Evolutionary conservation across 1,140 invertebrate species (phyloP).

Genomic region (Cephus cinctus): DNA sequence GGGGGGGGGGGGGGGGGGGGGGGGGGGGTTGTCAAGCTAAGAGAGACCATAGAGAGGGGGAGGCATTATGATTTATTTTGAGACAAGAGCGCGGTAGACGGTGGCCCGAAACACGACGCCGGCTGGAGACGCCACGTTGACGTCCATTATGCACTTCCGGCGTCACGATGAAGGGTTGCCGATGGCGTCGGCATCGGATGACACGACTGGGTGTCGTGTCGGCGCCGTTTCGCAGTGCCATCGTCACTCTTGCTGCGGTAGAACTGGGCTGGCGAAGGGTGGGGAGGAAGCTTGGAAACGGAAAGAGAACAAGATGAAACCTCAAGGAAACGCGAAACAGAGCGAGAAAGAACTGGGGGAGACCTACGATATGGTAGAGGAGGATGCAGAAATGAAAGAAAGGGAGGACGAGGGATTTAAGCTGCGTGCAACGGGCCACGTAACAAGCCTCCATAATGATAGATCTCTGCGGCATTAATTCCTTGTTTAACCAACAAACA

Average conservation of each 20-base stretch:
- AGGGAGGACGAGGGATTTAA: constrained; percentile 11
- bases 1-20: too few species aligned
- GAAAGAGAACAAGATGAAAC: too few species aligned
- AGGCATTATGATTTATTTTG: constrained; percentile 6
- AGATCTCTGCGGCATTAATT: constrained; percentile 42
- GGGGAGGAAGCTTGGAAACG: neutral
- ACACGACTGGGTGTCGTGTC: constrained; percentile 14
- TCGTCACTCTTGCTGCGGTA: constrained; percentile 2
- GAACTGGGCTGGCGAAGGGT: too few species aligned
- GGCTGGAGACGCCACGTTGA: constrained; percentile 23
- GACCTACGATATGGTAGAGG: too few species aligned
- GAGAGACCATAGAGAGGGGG: too few species aligned
- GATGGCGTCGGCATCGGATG: constrained; percentile 22
- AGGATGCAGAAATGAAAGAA: too few species aligned
- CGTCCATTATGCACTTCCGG: constrained; percentile 31
- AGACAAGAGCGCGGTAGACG: too few species aligned
- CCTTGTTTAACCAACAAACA: constrained; percentile 44
- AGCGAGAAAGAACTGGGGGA: too few species aligned
- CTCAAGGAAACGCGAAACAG: too few species aligned
- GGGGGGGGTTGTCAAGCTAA: too few species aligned
- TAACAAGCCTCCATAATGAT: constrained; percentile 36
- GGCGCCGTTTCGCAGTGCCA: too few species aligned
- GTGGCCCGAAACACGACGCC: constrained; percentile 1
- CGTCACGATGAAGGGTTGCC: constrained; percentile 28
- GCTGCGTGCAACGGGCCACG: constrained; percentile 17